These are phyloP conservation scores for Hirtodrosophila alboralis DNA, from an alignment of 2,888 invertebrate species.

Conservation along the genomic window DNA sequence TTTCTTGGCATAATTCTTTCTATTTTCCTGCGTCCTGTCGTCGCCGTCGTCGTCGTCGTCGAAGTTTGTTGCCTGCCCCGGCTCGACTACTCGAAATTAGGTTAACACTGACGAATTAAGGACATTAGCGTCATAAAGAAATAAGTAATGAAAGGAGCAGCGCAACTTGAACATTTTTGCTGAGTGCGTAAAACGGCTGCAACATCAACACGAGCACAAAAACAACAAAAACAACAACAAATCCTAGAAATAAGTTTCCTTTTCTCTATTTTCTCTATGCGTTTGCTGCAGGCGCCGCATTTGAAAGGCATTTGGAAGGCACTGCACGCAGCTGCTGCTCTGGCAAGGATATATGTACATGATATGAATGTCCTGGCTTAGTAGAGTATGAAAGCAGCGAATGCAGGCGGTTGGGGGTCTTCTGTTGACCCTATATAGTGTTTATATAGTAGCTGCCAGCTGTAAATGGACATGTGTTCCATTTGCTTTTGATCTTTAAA, in stretches of 20 bases:
- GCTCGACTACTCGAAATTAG: slow-evolving; percentile 67
- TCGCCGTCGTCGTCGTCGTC: slow-evolving; percentile 27
- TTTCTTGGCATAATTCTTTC: slow-evolving; percentile 79
- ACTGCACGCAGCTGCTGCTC: slow-evolving; percentile 43
- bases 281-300: slow-evolving; percentile 54
- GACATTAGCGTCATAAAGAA: slow-evolving; percentile 81
- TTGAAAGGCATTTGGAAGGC: slow-evolving; percentile 53
- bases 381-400: too few relatives aligned
- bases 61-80: slow-evolving; percentile 55
- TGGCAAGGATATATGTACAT: slow-evolving; percentile 25
- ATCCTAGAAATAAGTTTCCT: slow-evolving; percentile 16
- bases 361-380: slow-evolving; percentile 8
- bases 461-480: slow-evolving; percentile 50
- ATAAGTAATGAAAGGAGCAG: slow-evolving; percentile 77
- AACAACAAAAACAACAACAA: slow-evolving; percentile 9
- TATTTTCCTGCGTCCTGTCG: slow-evolving; percentile 44
- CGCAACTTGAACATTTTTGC: slow-evolving; percentile 62
- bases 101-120: slow-evolving; percentile 80
- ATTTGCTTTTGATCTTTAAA: slow-evolving; percentile 45
- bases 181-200: slow-evolving; percentile 68
- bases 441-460: slow-evolving; percentile 17
- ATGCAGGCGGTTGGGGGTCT: neutral
- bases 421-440: slow-evolving; percentile 38
- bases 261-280: slow-evolving; percentile 27
- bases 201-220: slow-evolving; percentile 29